Base-by-base conservation (phyloP, 1,140 invertebrate species). In the Drosophila willistoni region DNA sequence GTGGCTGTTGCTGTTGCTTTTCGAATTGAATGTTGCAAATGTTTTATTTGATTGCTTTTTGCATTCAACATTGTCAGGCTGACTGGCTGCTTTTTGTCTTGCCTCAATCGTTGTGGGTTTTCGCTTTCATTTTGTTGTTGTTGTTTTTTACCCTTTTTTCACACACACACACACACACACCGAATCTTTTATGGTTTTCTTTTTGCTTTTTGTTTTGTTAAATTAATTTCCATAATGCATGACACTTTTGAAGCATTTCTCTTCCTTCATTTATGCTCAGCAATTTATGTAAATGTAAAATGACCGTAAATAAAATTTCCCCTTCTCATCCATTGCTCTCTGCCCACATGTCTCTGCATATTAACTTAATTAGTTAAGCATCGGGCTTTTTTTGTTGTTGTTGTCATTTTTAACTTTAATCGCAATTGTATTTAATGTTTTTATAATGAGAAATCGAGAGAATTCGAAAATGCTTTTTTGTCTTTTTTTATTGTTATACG, bases 151-250 rank as follows among this genome's bases (percentile, higher is more conserved):
- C 7, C 14, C 44, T 47, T 17, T 29, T 17, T 17, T 9, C 44
- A 22, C 36, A 39, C 17, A 22, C 12, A 39, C 12, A 13, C 0
- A 39, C 36, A 39, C 2, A 12, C 17, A 22, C 44, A 3, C 12
- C 0, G 36, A 39, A 1, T 39, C 10, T 12, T 19, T 51, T 19
- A 51, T 22, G 51, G 36, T 57, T 59, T 51, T 39, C 10, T 63
- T 62, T 51, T 60, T 59, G 13, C 54, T 68, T 61, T 62, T 69
- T 54, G 25, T 42, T 51, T 75, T 36, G 19, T 76, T 64, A 76
- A 76, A 76, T 76, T 76, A 76, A 76, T 76, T 76, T 77, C 56
- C 73, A 76, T 76, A 76, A 76, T 76, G 73, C 73, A 76, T 42
- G 72, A 33, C 41, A 55, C 72, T 66, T 67, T 64, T 55, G 62